These are phyloP conservation scores for Pristionchus exspectatus DNA, from an alignment of 2,888 invertebrate genomes.

Conservation along the genomic window DNA sequence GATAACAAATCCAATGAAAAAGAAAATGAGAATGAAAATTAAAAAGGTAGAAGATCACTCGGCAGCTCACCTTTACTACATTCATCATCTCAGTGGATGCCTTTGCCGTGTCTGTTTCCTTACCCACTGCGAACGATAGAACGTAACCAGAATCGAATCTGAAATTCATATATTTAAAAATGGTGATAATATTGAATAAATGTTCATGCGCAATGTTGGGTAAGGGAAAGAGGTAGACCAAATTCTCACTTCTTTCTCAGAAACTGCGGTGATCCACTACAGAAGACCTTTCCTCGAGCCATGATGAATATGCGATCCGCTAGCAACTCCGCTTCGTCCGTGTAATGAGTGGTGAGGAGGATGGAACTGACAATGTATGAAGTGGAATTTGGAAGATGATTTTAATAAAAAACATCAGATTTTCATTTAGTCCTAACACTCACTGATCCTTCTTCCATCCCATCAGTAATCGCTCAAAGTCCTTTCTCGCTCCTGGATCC, in stretches of 20 bases:
- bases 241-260: background rate
- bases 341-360: constrained; percentile 76
- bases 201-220: too few relatives aligned
- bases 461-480: constrained; percentile 66
- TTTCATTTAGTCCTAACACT: too few relatives aligned
- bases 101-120: background rate
- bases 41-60: too few relatives aligned
- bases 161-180: too few relatives aligned
- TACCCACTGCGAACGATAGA: constrained; percentile 64
- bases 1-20: too few relatives aligned
- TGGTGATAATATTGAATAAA: too few relatives aligned
- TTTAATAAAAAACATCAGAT: too few relatives aligned
- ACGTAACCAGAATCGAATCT: constrained; percentile 74
- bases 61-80: background rate
- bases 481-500: constrained; percentile 64
- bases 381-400: too few relatives aligned
- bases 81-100: background rate
- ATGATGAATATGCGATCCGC: constrained; percentile 75
- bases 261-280: background rate
- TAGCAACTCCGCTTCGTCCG: constrained; percentile 77
- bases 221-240: too few relatives aligned
- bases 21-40: too few relatives aligned
- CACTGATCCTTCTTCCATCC: constrained; percentile 62
- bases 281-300: constrained; percentile 66
- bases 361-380: too few relatives aligned